Evolutionary conservation across 2,888 invertebrate genomes (phyloP), one percentile per base, ranked within the genome.

Genomic region (Orthosia incerta): DNA sequence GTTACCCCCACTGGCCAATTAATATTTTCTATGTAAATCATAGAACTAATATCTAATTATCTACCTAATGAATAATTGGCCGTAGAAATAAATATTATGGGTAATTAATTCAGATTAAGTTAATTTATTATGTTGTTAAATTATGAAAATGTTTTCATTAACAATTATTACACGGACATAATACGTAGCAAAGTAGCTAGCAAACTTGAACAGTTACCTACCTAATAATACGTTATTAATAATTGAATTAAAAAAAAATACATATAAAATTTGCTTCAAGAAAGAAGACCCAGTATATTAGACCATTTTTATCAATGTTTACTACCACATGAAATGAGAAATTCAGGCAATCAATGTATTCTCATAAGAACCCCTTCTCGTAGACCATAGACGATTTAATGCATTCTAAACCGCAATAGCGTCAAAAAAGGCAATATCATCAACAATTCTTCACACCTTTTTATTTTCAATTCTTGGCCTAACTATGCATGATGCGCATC

Each of bases 381-480:
- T 39, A 16, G 39, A 50, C 65, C 76, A 70, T 62, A 74, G 56
- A 80, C 66, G 71, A 39, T 62, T 46, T 15, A 61, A 63, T 57
- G 16, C 26, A 62, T 68, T 39, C 1, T 45, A 63, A 67, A 70
- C 59, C 16, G 51, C 45, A 64, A 82, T 68, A 76, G 73, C 73
- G 72, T 39, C 55, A n/a, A 59, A 48, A 56, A 15, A 71, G 12
- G 46, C 51, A 26, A 51, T 62, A 68, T 69, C 60, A 74, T 61
- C 51, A 71, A 46, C 7, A 57, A 61, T 60, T 51, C n/a, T 79
- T 78, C 82, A 78, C 87, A 86, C 87, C 71, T 84, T 87, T 86
- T 87, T 84, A 73, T 76, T 71, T 74, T 74, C 0, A 70, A 59
- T 76, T 76, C 74, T 57, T 69, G 15, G 48, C 53, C 56, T 60